Percentiles rank a stretch among this genome's conserved stretches.
Conservation (phyloP, 2,888 invertebrate genomes). For the Andrena marginata region DNA sequence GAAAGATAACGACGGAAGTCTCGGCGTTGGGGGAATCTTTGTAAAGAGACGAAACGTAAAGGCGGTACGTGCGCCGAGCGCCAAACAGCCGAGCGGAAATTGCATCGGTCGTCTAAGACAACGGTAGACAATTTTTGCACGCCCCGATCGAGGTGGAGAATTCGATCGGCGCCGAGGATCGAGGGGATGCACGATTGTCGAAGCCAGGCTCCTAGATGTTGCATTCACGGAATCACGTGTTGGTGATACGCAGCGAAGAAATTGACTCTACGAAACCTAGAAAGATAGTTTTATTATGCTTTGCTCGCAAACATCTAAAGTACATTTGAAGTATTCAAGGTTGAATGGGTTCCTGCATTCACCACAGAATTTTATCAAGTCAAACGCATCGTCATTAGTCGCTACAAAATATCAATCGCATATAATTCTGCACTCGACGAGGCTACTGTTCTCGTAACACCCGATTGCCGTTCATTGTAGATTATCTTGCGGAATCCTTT, state of each 20-base stretch:
- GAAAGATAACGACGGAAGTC: conserved; percentile 66
- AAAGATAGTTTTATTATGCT: not conserved
- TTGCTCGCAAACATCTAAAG: not conserved
- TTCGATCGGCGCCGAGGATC: conserved; percentile 22
- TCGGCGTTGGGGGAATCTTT: conserved; percentile 62
- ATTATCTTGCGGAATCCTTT: conserved; percentile 76
- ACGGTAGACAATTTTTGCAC: conserved; percentile 64
- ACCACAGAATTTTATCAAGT: too few relatives aligned
- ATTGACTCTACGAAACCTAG: not conserved
- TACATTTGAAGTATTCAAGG: not conserved
- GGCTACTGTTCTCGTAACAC: conserved; percentile 22
- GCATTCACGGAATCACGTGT: not conserved
- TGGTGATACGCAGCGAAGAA: not conserved
- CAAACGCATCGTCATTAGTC: too few relatives aligned
- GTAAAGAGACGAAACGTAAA: conserved; percentile 73
- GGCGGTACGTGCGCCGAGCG: conserved; percentile 71
- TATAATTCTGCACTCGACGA: conserved; percentile 33
- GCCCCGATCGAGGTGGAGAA: conserved; percentile 30
- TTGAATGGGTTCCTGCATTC: too few relatives aligned
- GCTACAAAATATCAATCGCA: not conserved
- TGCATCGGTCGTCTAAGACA: conserved; percentile 61
- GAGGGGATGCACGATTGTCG: conserved; percentile 6
- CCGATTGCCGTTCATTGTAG: conserved; percentile 57
- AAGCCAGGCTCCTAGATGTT: conserved; percentile 1
- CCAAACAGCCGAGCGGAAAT: conserved; percentile 67